Base-by-base conservation (phyloP, 2,797 vertebrate species). In the Halcyon chelicuti region DNA sequence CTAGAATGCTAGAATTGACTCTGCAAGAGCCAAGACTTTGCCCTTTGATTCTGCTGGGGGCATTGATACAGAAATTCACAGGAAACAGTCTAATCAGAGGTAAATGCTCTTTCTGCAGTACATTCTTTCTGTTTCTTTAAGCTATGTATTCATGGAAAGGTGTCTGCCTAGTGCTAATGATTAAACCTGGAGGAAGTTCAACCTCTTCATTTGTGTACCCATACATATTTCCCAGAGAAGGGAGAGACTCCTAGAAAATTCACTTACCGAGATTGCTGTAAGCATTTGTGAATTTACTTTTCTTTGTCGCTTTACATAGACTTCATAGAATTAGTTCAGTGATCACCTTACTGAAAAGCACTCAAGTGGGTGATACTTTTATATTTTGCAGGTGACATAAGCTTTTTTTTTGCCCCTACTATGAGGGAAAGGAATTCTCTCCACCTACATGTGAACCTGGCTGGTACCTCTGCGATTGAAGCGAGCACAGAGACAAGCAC, bases 61-160 rank as follows among this genome's bases (percentile, higher is more conserved):
- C 67, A 60, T 66, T 40, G 31, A 76, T 57, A 89, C 2, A 93
- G 60, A 90, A 75, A 93, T 70, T 55, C 67, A 79, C 60, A 79
- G 46, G 40, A 72, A 93, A 61, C 22, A 76, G 35, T n/a, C 55
- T 95, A 84, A 92, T 87, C 86, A 92, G 60, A 76, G 90, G 22
- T 63, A 93, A 94, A 92, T 85, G 35, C 12, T 84, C 57, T 55
- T 90, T 92, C 79, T 87, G 17, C 35, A 76, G 70, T 68, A 28
- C 28, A 52, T 68, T 83, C 26, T 66, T 91, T 95, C 74, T 91
- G 54, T 75, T 93, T 81, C 63, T 71, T 22, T 60, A 70, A 92
- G 31, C 13, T 23, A 22, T 60, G 31, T 78, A 7, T 47, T 76
- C 74, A 52, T 60, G n/a, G 71, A 88, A 81, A 40, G 29, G 29